Evolutionary conservation across 2,797 vertebrate species (phyloP).

Genomic region (Cephalopachus bancanus): DNA sequence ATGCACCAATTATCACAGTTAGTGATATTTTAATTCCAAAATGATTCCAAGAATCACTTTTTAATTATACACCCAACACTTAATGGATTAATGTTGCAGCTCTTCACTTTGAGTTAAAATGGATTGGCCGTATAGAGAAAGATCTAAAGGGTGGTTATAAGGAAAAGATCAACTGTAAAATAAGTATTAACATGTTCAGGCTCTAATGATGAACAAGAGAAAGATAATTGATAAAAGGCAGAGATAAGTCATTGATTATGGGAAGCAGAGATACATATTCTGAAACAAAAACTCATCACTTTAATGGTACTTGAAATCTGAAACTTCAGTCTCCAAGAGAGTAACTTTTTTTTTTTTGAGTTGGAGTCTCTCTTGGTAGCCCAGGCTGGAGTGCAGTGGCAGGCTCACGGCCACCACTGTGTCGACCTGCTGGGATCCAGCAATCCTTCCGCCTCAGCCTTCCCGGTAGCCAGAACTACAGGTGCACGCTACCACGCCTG

Average conservation of each 20-base stretch:
- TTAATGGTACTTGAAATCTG: background rate
- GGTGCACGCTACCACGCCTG: no score
- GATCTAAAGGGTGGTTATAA: background rate
- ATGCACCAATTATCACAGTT: background rate
- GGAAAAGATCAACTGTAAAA: background rate
- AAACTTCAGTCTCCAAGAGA: background rate
- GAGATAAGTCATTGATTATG: background rate
- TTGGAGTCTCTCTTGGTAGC: no score
- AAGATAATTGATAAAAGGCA: background rate
- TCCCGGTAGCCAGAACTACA: no score
- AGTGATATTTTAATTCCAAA: constrained; percentile 55
- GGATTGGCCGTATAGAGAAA: background rate
- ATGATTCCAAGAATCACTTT: constrained; percentile 19
- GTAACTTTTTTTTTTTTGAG: background rate
- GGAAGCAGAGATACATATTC: background rate
- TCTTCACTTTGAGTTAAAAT: constrained; percentile 16
- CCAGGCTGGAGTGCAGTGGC: no score
- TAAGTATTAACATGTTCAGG: background rate
- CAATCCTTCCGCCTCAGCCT: no score
- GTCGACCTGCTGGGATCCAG: no score
- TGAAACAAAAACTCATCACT: constrained; percentile 26
- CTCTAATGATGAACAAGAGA: background rate
- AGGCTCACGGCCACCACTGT: no score
- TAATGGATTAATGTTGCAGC: background rate
- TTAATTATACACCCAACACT: background rate